These are phyloP conservation scores for Eretmocerus hayati DNA, from an alignment of 2,888 invertebrate species.

Conservation along the genomic window DNA sequence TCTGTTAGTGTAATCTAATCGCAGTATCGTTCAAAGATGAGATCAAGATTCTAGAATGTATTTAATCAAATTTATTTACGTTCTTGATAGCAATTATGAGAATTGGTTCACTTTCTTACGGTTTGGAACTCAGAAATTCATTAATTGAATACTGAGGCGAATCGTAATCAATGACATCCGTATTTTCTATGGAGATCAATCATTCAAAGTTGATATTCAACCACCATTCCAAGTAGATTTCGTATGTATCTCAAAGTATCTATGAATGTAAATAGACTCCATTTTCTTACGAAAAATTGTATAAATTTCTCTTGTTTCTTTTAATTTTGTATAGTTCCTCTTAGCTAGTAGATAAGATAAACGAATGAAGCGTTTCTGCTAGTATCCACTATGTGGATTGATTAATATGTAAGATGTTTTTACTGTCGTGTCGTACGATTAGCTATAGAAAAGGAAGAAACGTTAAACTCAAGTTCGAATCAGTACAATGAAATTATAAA, in stretches of 20 bases:
- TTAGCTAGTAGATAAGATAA: constrained; percentile 19
- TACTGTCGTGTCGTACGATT: constrained; percentile 13
- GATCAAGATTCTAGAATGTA: too few species aligned
- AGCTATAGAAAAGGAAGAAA: constrained; percentile 11
- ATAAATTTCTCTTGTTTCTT: constrained; percentile 22
- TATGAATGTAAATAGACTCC: too few species aligned
- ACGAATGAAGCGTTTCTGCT: constrained; percentile 20
- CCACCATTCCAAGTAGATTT: constrained; percentile 8
- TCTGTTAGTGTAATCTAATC: too few species aligned
- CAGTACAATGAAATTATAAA: constrained; percentile 17
- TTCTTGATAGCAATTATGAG: constrained; percentile 2
- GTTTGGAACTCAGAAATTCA: constrained; percentile 2
- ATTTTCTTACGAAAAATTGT: constrained; percentile 4
- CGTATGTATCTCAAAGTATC: too few species aligned
- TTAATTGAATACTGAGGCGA: too few species aligned
- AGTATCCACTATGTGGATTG: constrained; percentile 25
- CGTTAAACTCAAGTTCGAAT: constrained; percentile 9
- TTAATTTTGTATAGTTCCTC: constrained; percentile 27
- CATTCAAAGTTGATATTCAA: constrained; percentile 12
- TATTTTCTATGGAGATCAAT: constrained; percentile 2
- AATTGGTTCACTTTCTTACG: neutral
- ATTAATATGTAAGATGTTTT: constrained; percentile 18
- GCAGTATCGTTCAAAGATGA: too few species aligned
- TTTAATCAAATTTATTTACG: neutral
- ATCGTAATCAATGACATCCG: too few species aligned